These are phyloP conservation scores for Phainopepla nitens DNA, from an alignment of 2,113 vertebrate genomes.

Conservation along the genomic window DNA sequence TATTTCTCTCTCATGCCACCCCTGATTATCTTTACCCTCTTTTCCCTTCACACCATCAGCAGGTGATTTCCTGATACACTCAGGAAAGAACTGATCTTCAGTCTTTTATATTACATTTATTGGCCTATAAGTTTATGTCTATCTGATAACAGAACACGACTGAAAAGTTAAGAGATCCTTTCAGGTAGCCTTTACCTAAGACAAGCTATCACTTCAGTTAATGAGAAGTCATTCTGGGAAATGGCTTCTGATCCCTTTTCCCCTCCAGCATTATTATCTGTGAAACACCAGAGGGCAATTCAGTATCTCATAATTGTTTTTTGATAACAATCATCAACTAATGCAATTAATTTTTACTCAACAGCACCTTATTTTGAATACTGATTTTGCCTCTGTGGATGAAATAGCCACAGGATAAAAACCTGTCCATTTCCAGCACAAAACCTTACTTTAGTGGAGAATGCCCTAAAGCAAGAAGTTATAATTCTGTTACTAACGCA, in stretches of 20 bases:
- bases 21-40: not conserved
- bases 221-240: not conserved
- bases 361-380: not conserved
- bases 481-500: not conserved
- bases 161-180: not conserved
- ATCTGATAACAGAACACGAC: not conserved
- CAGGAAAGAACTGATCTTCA: not conserved
- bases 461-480: not conserved
- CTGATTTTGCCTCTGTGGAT: not conserved
- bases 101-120: not conserved
- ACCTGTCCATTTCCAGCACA: not conserved
- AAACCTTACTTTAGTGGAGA: not conserved
- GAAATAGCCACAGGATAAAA: not conserved
- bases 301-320: not conserved
- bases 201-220: not conserved
- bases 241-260: not conserved
- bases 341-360: not conserved
- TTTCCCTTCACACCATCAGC: not conserved
- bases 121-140: not conserved
- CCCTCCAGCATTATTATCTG: not conserved
- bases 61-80: fast-evolving
- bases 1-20: not conserved
- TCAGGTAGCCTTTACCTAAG: not conserved
- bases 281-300: not conserved
- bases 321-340: not conserved